Evolutionary conservation across 2,888 invertebrate genomes (phyloP), one percentile per base, ranked within the genome.

Genomic region (Tachina fera): DNA sequence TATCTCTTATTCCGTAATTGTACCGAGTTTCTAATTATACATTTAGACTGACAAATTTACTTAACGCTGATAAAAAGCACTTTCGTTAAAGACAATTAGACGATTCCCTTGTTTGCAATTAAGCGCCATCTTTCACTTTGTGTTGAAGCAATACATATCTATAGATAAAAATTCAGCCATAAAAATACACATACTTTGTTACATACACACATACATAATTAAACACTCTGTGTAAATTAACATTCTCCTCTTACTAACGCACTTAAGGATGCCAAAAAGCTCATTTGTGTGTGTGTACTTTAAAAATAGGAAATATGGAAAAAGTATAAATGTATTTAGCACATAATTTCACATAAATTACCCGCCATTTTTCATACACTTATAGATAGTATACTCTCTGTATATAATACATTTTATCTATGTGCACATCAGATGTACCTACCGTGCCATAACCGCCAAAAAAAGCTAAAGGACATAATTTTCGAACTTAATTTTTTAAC

Each of bases 41-140:
- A 70, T 70, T 77, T 78, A 47, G 68, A 63, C 41, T 53, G 70
- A 22, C 56, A 68, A 63, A 74, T 61, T 60, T 70, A 78, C 70
- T 78, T 70, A 31, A 61, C 16, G 22, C 68, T 70, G 53, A 51
- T 70, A 68, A 61, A 83, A 88, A 88, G 87, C 87, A 82, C 85
- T 88, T 87, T 89, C 88, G 87, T 87, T 87, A 74, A 78, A 87
- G 88, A 87, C 91, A 91, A 91, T 92, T 91, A 91, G 89, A 87
- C 89, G 89, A 91, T 91, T 91, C 91, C 90, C 91, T 89, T 89
- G 90, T 89, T 90, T 90, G 89, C 91, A 90, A 91, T 91, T 91
- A 91, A 88, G 82, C 87, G 87, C 88, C 86, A 86, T 78, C 70
- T 85, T 84, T 75, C 72, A 84, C 39, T 74, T 78, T 70, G 22